Evolutionary conservation across 2,888 invertebrate species (phyloP).

Genomic region (Belgica antarctica): DNA sequence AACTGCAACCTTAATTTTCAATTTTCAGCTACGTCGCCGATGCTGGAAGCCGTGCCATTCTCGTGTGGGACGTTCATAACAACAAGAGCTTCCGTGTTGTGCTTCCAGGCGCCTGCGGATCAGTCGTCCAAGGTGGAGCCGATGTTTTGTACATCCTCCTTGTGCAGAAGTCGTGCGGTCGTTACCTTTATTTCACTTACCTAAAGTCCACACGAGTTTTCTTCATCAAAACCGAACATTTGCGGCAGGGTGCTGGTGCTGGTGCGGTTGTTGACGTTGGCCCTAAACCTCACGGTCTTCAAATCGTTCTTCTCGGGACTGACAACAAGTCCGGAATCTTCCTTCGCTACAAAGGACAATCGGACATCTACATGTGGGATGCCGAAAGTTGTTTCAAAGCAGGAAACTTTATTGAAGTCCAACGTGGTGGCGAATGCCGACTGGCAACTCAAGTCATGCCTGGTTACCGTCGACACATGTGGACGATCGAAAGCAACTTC

Average conservation of each 20-base stretch:
- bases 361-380: conserved; percentile 66
- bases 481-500: conserved; percentile 67
- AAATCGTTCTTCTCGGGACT: conserved; percentile 61
- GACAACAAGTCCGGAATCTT: conserved; percentile 62
- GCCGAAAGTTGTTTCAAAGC: conserved; percentile 59
- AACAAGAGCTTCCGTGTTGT: conserved; percentile 60
- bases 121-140: conserved; percentile 51
- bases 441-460: conserved; percentile 63
- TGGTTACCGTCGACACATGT: conserved; percentile 61
- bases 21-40: conserved; percentile 50
- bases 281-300: conserved; percentile 56
- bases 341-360: conserved; percentile 63
- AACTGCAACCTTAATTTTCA: background rate
- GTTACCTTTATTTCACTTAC: conserved; percentile 61
- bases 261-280: conserved; percentile 62
- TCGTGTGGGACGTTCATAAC: conserved; percentile 58
- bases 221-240: conserved; percentile 58
- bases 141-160: conserved; percentile 63
- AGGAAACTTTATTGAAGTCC: conserved; percentile 60
- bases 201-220: conserved; percentile 59
- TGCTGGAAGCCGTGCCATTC: conserved; percentile 53
- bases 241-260: conserved; percentile 57
- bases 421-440: conserved; percentile 61
- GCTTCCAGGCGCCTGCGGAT: conserved; percentile 58
- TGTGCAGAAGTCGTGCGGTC: conserved; percentile 57